Base-by-base conservation (phyloP, 2,113 vertebrate species). In the Hippocampus guttulatus region DNA sequence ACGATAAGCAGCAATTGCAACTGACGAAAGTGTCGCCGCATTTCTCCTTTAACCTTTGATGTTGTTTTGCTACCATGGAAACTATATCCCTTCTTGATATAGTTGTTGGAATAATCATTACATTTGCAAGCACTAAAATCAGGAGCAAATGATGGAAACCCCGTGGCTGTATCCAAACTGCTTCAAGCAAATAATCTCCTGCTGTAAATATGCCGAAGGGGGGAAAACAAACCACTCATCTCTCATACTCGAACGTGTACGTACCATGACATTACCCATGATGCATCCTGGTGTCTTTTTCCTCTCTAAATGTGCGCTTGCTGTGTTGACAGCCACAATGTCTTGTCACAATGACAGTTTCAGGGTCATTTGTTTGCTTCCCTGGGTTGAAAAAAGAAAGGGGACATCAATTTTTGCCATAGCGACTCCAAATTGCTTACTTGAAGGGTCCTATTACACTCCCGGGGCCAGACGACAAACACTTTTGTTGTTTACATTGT, bases 1-100 rank as follows among this genome's bases (percentile, higher is more conserved):
- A 73, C 41, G 54, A 71, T 58, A 51, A 72, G 61, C 21, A 18
- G n/a, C 68, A 30, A 14, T 70, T 75, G 47, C 23, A 67, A 45
- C 57, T 38, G 71, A 25, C 45, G 18, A 47, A 27, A 45, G 21
- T 15, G 0, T 25, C 2, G 2, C 33, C 27, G 20, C 33, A 1
- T 69, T 58, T 27, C 49, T 43, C 12, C 40, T 25, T 62, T 20
- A 52, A 8, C 57, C 20, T 66, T 55, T 40, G n/a, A 57, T 21
- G 0, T 12, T 40, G 27, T 51, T 51, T 30, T 20, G 62, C 30
- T 47, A 51, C 54, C 64, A 16, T 73, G 51, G n/a, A n/a, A n/a
- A n/a, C n/a, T n/a, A n/a, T n/a, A n/a, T 45, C 43, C 57, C 58
- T 67, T n/a, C 41, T 23, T 14, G 2, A 45, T 33, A 62, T 52